Conservation (phyloP, 2,113 vertebrate genomes). For the Anarrhichthys ocellatus region DNA sequence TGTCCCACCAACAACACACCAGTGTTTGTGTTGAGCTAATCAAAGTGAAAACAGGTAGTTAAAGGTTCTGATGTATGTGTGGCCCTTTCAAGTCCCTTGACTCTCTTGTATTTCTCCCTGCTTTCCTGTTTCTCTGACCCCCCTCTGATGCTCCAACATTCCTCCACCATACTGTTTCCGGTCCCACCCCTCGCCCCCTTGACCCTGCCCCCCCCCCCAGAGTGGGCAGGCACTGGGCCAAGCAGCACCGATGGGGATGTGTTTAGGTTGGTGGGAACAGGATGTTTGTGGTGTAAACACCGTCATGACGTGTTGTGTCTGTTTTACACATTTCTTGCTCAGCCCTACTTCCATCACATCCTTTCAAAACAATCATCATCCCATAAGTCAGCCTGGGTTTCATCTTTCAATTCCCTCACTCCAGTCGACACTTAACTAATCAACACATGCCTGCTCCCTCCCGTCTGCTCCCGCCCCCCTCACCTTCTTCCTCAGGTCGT, state of each 20-base stretch:
- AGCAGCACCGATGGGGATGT: background rate
- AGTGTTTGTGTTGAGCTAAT: slow-evolving; percentile 8
- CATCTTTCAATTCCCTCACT: slow-evolving; percentile 16
- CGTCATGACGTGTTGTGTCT: background rate
- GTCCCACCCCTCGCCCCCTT: slow-evolving; percentile 12
- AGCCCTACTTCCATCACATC: slow-evolving; percentile 1
- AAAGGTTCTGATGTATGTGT: background rate
- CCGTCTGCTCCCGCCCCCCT: slow-evolving; percentile 49
- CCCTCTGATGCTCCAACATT: slow-evolving; percentile 53
- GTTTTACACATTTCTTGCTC: background rate
- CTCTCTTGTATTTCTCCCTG: slow-evolving; percentile 10
- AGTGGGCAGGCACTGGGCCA: background rate
- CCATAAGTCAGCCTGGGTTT: slow-evolving; percentile 20
- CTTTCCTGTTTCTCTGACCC: slow-evolving; percentile 57
- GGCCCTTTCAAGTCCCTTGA: slow-evolving; percentile 22
- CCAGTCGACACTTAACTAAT: slow-evolving; percentile 7
- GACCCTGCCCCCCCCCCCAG: background rate
- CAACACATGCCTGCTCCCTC: background rate
- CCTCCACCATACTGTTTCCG: slow-evolving; percentile 66
- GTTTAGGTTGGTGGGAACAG: background rate
- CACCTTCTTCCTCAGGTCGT: slow-evolving; percentile 85
- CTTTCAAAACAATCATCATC: slow-evolving; percentile 16
- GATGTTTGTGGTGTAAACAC: background rate
- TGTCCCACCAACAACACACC: slow-evolving; percentile 4
- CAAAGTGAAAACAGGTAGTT: slow-evolving; percentile 34